Base-by-base conservation (phyloP, 2,797 vertebrate species). In the Acrossocheilus wenchowensis region DNA sequence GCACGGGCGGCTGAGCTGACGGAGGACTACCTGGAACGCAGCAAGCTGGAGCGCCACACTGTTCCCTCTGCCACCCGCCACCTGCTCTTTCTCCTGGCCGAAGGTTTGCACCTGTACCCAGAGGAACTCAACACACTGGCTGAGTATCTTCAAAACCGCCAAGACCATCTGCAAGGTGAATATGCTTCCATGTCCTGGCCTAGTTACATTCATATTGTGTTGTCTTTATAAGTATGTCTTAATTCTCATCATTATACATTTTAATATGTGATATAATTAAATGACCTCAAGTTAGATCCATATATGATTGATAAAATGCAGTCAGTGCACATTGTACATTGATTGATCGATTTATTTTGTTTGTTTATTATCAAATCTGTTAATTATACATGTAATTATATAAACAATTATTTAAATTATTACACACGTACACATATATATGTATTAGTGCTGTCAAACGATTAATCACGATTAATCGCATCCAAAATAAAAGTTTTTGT, bases 51-150 rank as follows among this genome's bases (percentile, higher is more conserved):
- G 82, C 93, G 91, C 69, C 93, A 96, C 83, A 78, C 86, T 0
- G 92, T 96, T 89, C 96, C 95, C 71, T 92, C 91, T 0, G 91
- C 93, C 87, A 87, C 94, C 17, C 92, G 92, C 23, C 92, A 91
- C 80, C 93, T 97, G 81, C 93, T 97, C 85, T 66, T 94, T 89
- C 94, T 97, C 71, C 86, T 96, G 86, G 92, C 90, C 8, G 93
- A 94, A 41, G 94, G 95, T 19, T 94, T 95, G 81, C 94, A 94
- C 85, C 90, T 96, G 86, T 93, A 92, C 89, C 78, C 91, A 2
- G 95, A 94, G 17, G 94, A 95, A 90, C 80, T 96, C 88, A 93
- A 92, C 82, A 92, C 93, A 81, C 82, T 96, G 87, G 92, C 91
- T 0, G 92, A 95, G 68, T 94, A 92, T 73, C 84, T 95, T 81